phyloP scores from a whole-genome alignment of 2,797 vertebrate genomes.

The Triplophysa yarkandensis region DNA sequence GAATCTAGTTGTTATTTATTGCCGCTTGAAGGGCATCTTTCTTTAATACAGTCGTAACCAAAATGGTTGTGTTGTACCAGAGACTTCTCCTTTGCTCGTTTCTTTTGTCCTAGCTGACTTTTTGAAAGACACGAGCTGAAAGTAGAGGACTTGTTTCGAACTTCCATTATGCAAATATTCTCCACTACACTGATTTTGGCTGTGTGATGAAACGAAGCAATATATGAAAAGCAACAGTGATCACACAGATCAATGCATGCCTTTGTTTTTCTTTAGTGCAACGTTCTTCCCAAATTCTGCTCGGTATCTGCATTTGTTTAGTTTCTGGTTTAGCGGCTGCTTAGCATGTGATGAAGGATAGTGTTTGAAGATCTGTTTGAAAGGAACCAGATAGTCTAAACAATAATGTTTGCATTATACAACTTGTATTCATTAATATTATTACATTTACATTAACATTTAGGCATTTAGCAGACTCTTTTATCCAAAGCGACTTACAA shows the following conservation, averaged over 20 bases:
- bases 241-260: constrained; percentile 14
- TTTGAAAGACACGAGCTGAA: constrained; percentile 47
- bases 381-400: too few species aligned
- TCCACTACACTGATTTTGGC: constrained; percentile 49
- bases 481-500: too few species aligned
- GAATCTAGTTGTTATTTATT: constrained; percentile 44
- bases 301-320: constrained; percentile 2
- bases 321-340: neutral
- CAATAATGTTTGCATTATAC: too few species aligned
- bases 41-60: constrained; percentile 3
- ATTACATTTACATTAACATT: too few species aligned
- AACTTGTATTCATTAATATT: too few species aligned
- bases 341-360: too few species aligned
- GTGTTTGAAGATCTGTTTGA: too few species aligned
- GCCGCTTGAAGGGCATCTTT: constrained; percentile 27
- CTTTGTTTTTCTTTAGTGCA: constrained; percentile 16
- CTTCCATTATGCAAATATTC: constrained; percentile 50
- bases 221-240: constrained; percentile 37
- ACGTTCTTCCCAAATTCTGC: constrained; percentile 15
- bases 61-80: constrained; percentile 8
- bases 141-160: constrained; percentile 44
- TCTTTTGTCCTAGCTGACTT: constrained; percentile 27
- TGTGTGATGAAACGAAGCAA: constrained; percentile 50
- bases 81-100: constrained; percentile 14
- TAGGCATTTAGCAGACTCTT: too few species aligned